These are phyloP conservation scores for Barnardius zonarius DNA, from an alignment of 2,113 vertebrate genomes.

Conservation along the genomic window DNA sequence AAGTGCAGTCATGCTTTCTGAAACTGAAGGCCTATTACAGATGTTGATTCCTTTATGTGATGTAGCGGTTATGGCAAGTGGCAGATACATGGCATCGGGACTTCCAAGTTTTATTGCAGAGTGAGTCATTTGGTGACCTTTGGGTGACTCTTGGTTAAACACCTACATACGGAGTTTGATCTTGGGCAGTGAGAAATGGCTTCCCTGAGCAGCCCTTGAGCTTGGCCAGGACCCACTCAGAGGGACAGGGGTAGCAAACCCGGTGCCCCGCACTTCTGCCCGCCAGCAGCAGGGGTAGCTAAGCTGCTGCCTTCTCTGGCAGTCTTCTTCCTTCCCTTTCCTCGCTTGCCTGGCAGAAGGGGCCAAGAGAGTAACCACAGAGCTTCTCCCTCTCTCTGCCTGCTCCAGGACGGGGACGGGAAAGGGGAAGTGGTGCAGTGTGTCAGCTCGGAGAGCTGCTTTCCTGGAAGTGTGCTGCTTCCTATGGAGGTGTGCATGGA, in stretches of 20 bases:
- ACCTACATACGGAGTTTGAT: not conserved
- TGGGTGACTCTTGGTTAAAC: not conserved
- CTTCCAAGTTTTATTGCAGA: not conserved
- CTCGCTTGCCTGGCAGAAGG: not conserved
- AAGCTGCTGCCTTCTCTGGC: not conserved
- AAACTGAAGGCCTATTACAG: not conserved
- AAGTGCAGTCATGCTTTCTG: not conserved
- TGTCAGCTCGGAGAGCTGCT: not conserved
- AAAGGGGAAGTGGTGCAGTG: constrained; percentile 6
- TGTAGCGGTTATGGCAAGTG: not conserved
- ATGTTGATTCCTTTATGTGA: not conserved
- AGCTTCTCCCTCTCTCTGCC: not conserved
- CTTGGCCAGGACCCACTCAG: not conserved
- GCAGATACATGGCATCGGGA: not conserved
- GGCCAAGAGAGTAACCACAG: not conserved
- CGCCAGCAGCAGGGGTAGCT: constrained; percentile 15
- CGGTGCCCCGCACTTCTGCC: not conserved
- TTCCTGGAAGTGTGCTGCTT: not conserved
- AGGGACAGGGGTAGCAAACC: not conserved
- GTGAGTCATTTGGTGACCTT: not conserved
- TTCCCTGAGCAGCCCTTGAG: not conserved
- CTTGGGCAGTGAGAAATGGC: not conserved
- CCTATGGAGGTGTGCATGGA: not conserved
- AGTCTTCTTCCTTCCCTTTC: not conserved
- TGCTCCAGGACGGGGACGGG: not conserved